These are phyloP conservation scores for Cyphomyrus plagiostoma DNA, from an alignment of 2,113 vertebrate genomes.

Conservation along the genomic window DNA sequence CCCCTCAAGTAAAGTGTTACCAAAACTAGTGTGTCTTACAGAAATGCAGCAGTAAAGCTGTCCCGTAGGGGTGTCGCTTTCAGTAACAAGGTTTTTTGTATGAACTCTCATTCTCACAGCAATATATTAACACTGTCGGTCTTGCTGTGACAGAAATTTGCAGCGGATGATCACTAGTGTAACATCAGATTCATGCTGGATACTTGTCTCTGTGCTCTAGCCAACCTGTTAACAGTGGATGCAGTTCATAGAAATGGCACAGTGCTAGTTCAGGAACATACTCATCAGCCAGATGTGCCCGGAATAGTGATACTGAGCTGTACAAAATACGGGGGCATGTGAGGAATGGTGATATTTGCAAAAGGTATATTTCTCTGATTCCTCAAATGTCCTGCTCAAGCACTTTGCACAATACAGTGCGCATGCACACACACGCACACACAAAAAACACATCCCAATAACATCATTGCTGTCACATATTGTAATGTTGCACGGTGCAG, in stretches of 20 bases:
- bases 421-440: background rate
- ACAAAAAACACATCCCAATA: background rate
- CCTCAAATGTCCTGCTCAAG: background rate
- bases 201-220: background rate
- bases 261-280: background rate
- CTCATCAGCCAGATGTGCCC: background rate
- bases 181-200: background rate
- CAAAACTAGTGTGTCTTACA: background rate
- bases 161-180: background rate
- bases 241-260: background rate
- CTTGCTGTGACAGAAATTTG: background rate
- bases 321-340: background rate
- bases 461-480: background rate
- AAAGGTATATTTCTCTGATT: background rate
- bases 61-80: background rate
- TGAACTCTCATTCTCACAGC: background rate
- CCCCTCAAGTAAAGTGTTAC: background rate
- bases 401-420: constrained; percentile 5
- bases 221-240: background rate
- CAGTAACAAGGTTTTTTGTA: background rate
- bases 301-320: background rate
- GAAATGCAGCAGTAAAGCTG: background rate
- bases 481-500: background rate
- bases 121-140: background rate
- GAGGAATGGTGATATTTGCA: background rate